Base-by-base conservation (phyloP, 2,113 vertebrate genomes). In the Dendropsophus ebraccatus region DNA sequence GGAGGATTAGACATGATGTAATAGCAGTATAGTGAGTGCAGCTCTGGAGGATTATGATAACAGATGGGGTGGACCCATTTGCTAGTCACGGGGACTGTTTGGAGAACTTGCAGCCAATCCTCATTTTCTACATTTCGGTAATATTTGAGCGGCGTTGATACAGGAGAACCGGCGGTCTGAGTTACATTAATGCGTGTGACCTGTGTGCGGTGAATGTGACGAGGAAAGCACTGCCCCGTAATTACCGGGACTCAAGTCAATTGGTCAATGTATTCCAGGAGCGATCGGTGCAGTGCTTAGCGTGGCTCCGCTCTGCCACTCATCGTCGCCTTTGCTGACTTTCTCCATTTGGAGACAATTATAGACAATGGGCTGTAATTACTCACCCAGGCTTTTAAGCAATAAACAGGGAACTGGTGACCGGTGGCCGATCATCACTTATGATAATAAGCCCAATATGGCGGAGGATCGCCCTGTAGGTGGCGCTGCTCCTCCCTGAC, bases 141-240 rank as follows among this genome's bases (percentile, higher is more conserved):
- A 17, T 85, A 35, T 65, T 50, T 52, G 83, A 2, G 50, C 23
- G 49, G 45, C 73, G 23, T 54, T 67, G 35, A 50, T 37, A 25
- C 30, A 8, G 21, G 5, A 6, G 73, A 23, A 52, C 52, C 41
- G 21, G 17, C 25, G 56, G 73, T 85, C 62, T 52, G 73, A 50
- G 83, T 85, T 85, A 85, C 83, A 85, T 77, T 85, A 78, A 85
- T 85, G 83, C 13, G 14, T 65, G 30, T 85, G 83, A 85, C 83
- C 83, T 67, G 30, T 67, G 83, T 25, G 45, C 74, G 4, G 8
- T 12, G 28, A 78, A 52, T 67, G 41, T 32, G 45, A 21, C 23
- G 54, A 37, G 73, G 73, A 52, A 67, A 85, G 54, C 62, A 17
- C 30, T 85, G 83, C 73, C 83, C 83, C 58, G 8, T 85, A 85